Evolutionary conservation across 2,888 invertebrate genomes (phyloP).

Genomic region (Odontothrips loti): DNA sequence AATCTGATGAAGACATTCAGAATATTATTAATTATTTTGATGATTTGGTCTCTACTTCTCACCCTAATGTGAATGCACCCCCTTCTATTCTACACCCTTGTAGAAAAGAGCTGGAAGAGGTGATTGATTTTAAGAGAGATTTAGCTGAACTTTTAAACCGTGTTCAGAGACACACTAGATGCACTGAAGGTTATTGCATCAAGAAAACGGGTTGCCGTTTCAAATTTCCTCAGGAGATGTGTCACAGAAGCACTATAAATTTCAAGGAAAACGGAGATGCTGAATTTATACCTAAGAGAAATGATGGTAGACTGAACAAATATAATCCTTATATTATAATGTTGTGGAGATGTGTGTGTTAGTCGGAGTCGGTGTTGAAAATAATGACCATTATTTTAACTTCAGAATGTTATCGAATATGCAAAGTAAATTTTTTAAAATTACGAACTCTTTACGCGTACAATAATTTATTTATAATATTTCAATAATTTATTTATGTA

Average conservation of each 20-base stretch:
- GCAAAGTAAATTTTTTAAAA: too few species aligned
- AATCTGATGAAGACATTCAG: conserved; percentile 13
- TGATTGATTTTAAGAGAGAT: not conserved
- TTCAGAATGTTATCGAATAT: too few species aligned
- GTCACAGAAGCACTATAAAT: not conserved
- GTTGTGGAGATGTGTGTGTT: too few species aligned
- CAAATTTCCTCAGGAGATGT: not conserved
- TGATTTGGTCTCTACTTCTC: conserved; percentile 32
- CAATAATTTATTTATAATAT: too few species aligned
- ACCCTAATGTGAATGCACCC: conserved; percentile 31
- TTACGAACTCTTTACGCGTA: too few species aligned
- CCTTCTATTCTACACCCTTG: conserved; percentile 33
- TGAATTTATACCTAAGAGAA: not conserved
- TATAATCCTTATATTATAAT: conserved; percentile 9
- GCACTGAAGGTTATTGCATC: conserved; percentile 29
- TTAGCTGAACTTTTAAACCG: not conserved
- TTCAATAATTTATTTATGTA: too few species aligned
- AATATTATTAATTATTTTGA: conserved; percentile 31
- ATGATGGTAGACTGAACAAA: not conserved
- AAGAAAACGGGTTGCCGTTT: not conserved
- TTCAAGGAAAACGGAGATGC: not conserved
- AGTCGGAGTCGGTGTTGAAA: too few species aligned
- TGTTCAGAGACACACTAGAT: not conserved
- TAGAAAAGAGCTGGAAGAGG: conserved; percentile 14
- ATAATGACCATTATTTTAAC: too few species aligned